phyloP scores from a whole-genome alignment of 1,140 invertebrate genomes.

The Euwallacea fornicatus region DNA sequence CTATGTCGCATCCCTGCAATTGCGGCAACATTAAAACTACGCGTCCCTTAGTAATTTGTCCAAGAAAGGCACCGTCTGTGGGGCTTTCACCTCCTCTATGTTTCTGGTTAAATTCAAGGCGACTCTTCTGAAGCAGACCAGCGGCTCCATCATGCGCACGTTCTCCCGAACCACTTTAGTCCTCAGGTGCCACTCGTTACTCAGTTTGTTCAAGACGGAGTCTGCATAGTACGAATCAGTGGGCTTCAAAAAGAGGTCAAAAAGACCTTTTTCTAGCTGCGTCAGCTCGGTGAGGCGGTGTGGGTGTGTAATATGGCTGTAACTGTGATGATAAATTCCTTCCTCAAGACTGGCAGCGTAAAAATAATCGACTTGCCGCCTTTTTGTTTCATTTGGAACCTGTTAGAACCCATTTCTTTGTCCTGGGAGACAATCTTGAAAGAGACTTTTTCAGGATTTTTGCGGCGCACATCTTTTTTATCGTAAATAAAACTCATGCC shows the following conservation, averaged over 20 bases:
- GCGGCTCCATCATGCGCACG: slow-evolving; percentile 70
- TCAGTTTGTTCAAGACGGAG: slow-evolving; percentile 55
- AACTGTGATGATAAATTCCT: slow-evolving; percentile 81
- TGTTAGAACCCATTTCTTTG: slow-evolving; percentile 52
- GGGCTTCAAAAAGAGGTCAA: slow-evolving; percentile 46
- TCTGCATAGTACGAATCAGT: slow-evolving; percentile 43
- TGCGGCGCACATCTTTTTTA: slow-evolving; percentile 43
- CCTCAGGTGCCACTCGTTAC: slow-evolving; percentile 60
- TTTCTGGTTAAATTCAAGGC: slow-evolving; percentile 60
- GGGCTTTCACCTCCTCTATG: slow-evolving; percentile 49
- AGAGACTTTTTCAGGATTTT: too few species aligned
- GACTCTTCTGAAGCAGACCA: slow-evolving; percentile 70
- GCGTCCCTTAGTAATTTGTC: slow-evolving; percentile 67
- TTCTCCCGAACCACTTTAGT: slow-evolving; percentile 68
- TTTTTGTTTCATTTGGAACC: slow-evolving; percentile 57
- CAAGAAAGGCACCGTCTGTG: slow-evolving; percentile 45
- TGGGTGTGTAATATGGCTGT: slow-evolving; percentile 76
- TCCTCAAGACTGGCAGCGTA: slow-evolving; percentile 58
- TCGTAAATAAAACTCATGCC: slow-evolving; percentile 63
- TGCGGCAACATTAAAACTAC: slow-evolving; percentile 83
- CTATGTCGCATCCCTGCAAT: slow-evolving; percentile 61
- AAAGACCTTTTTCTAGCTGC: slow-evolving; percentile 58
- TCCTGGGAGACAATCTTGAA: slow-evolving; percentile 29
- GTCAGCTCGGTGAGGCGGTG: slow-evolving; percentile 65
- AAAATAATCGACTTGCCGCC: slow-evolving; percentile 66